phyloP scores from a whole-genome alignment of 2,888 invertebrate genomes.

The Colostygia pectinataria region DNA sequence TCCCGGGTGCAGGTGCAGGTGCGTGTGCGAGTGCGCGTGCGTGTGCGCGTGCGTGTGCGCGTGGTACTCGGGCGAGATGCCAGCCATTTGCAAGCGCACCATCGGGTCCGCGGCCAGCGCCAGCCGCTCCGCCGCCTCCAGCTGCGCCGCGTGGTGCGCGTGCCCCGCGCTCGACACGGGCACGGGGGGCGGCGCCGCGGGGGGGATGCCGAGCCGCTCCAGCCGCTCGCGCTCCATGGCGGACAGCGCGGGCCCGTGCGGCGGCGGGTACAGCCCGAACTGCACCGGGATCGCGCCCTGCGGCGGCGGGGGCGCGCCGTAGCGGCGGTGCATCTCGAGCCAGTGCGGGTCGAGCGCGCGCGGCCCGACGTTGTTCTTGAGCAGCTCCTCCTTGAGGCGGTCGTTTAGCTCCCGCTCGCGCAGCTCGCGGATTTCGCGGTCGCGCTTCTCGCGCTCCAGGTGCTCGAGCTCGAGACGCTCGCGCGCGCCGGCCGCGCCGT shows the following conservation, averaged over 20 bases:
- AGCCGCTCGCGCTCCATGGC: slow-evolving; percentile 94
- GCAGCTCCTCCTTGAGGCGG: slow-evolving; percentile 93
- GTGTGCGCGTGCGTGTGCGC: slow-evolving; percentile 96
- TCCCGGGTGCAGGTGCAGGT: slow-evolving; percentile 90
- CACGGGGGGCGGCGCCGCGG: slow-evolving; percentile 82
- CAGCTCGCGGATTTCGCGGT: slow-evolving; percentile 90
- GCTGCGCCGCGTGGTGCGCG: slow-evolving; percentile 85
- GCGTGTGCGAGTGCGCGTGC: slow-evolving; percentile 95
- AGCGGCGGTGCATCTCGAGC: slow-evolving; percentile 95
- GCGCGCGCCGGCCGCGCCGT: slow-evolving; percentile 87
- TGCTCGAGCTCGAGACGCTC: slow-evolving; percentile 86
- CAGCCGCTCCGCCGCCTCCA: slow-evolving; percentile 89
- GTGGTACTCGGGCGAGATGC: slow-evolving; percentile 94
- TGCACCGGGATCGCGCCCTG: slow-evolving; percentile 87
- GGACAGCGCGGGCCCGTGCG: slow-evolving; percentile 86
- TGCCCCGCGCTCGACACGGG: slow-evolving; percentile 69
- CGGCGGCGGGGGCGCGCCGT: slow-evolving; percentile 85
- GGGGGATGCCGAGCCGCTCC: slow-evolving; percentile 91
- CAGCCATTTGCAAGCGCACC: slow-evolving; percentile 96
- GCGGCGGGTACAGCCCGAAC: slow-evolving; percentile 89
- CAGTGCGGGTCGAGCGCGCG: slow-evolving; percentile 90
- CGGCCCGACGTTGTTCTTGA: slow-evolving; percentile 87
- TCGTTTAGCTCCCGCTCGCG: slow-evolving; percentile 92
- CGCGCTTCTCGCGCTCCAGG: slow-evolving; percentile 87
- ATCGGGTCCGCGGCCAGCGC: slow-evolving; percentile 95